These are phyloP conservation scores for Oscheius sp. DNA, from an alignment of 2,888 invertebrate species.

Conservation along the genomic window DNA sequence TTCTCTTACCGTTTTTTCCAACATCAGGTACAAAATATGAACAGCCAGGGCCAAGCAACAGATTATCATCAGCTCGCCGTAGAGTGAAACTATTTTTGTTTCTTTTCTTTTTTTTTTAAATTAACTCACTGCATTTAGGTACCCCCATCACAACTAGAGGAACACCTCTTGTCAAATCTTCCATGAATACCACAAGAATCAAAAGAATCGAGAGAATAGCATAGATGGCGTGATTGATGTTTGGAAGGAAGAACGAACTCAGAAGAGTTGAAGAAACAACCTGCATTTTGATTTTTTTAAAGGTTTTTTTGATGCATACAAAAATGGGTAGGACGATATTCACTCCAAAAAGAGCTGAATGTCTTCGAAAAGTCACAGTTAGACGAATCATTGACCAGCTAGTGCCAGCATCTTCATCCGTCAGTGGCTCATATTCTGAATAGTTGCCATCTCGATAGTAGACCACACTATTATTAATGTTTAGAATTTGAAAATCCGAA, in stretches of 20 bases:
- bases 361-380: constrained; percentile 37
- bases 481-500: constrained; percentile 57
- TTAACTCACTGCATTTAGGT: constrained; percentile 17
- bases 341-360: constrained; percentile 38
- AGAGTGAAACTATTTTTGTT: constrained; percentile 1
- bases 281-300: background rate
- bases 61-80: constrained; percentile 18
- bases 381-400: constrained; percentile 47
- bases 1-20: background rate
- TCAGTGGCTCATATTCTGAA: constrained; percentile 39
- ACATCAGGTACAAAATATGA: background rate
- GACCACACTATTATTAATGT: constrained; percentile 44
- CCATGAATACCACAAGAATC: constrained; percentile 11
- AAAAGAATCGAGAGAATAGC: background rate
- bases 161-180: constrained; percentile 5
- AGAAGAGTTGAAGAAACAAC: background rate
- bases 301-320: constrained; percentile 24
- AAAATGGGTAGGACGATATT: constrained; percentile 35
- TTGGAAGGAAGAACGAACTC: background rate
- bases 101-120: no score
- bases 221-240: background rate
- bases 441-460: constrained; percentile 48
- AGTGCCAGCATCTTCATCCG: constrained; percentile 35
- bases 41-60: background rate
- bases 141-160: constrained; percentile 15